phyloP scores from a whole-genome alignment of 2,113 vertebrate species.

The Meleagris gallopavo region DNA sequence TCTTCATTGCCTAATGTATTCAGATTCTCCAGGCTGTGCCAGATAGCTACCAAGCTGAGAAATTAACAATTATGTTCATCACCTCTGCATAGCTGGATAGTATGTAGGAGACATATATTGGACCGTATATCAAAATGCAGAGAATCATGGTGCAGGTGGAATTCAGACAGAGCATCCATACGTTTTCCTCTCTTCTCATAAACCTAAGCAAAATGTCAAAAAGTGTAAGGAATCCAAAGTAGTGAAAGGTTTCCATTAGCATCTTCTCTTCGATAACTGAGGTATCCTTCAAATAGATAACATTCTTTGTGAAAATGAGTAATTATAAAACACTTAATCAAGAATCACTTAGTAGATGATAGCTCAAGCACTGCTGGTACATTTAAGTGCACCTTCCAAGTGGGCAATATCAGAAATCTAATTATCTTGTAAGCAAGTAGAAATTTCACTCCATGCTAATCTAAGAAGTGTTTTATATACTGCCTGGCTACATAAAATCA shows the following conservation, averaged over 20 bases:
- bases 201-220: constrained; percentile 3
- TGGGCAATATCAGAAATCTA: constrained; percentile 33
- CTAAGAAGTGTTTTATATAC: not conserved
- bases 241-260: constrained; percentile 11
- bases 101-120: not conserved
- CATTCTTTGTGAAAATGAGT: constrained; percentile 44
- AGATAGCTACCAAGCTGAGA: not conserved
- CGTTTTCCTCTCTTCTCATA: not conserved
- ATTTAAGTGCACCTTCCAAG: constrained; percentile 51
- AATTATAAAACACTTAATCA: constrained; percentile 67
- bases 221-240: not conserved
- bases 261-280: constrained; percentile 12
- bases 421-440: constrained; percentile 38
- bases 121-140: not conserved
- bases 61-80: not conserved
- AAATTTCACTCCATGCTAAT: constrained; percentile 21
- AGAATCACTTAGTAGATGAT: constrained; percentile 60
- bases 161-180: not conserved
- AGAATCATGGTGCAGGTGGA: not conserved
- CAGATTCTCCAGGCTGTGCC: not conserved
- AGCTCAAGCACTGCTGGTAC: constrained; percentile 46
- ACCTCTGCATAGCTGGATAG: not conserved
- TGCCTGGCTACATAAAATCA: not conserved
- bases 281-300: constrained; percentile 47
- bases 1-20: not conserved